Base-by-base conservation (phyloP, 2,113 vertebrate species). In the Psophia crepitans region DNA sequence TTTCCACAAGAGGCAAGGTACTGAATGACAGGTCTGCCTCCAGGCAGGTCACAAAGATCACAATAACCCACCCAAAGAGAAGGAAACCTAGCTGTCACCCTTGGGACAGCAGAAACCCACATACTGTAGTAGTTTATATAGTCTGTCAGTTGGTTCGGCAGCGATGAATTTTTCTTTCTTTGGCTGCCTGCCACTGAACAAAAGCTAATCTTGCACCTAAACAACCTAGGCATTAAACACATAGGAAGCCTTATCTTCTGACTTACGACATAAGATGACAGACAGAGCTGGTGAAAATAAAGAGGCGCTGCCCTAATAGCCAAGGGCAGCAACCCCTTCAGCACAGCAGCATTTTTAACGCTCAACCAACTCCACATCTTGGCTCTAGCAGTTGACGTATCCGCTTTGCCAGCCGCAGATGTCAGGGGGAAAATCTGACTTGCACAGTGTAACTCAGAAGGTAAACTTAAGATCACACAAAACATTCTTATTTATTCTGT, bases 241-340 rank as follows among this genome's bases (percentile, higher is more conserved):
- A 95, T n/a, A 91, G 70, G 66, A 93, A 94, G 58, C 23, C 90
- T 98, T 97, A 97, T 97, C 96, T 97, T 96, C 84, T 90, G 90
- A 96, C 70, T 97, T 95, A 91, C 12, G 60, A 82, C 91, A 95
- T 37, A 88, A 90, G 76, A 96, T 63, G 91, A 95, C 82, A 97
- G 92, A 93, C 61, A 93, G 83, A 73, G 58, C 44, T 93, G 80
- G 64, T 33, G 12, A 97, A 96, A 97, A 96, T 49, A 86, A 95
- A 96, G 83, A 82, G 8, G 4, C 7, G 6, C 33, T 88, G 81
- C 88, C 95, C 90, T 95, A 76, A 91, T 39, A 93, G 82, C 64
- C 61, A 95, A 96, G 73, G 91, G 91, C 96, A 98, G 93, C 88
- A 95, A 73, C 83, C 76, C 77, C 71, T 90, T 84, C 90, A 91